A percentile compares a stretch with the other conserved stretches of the same genome.
Conservation (phyloP, 1,140 invertebrate species). For the Danaus melanippus region DNA sequence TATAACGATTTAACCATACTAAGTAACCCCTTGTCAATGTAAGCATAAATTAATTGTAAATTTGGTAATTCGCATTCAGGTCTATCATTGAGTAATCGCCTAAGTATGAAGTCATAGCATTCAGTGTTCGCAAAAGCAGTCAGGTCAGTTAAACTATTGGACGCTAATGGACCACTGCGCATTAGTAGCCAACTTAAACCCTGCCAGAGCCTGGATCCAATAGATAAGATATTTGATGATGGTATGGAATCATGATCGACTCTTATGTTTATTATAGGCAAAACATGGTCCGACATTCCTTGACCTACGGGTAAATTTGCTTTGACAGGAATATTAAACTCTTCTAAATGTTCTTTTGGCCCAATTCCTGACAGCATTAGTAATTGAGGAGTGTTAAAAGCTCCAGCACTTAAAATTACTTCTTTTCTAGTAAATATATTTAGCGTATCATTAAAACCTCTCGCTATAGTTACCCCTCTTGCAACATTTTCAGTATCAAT, state of each 20-base stretch:
- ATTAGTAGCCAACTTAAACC: slow-evolving; percentile 38
- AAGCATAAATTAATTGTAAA: slow-evolving; percentile 27
- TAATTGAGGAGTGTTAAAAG: slow-evolving; percentile 80
- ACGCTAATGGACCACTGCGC: slow-evolving; percentile 56
- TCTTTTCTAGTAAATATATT: slow-evolving; percentile 74
- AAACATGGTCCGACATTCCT: slow-evolving; percentile 83
- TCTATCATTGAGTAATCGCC: slow-evolving; percentile 21
- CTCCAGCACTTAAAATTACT: slow-evolving; percentile 80
- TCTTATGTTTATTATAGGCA: slow-evolving; percentile 53
- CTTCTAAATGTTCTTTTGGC: slow-evolving; percentile 73
- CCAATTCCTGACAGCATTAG: slow-evolving; percentile 84
- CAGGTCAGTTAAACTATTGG: slow-evolving; percentile 67
- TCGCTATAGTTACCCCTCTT: slow-evolving; percentile 72
- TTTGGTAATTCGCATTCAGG: slow-evolving; percentile 35
- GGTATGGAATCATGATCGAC: slow-evolving; percentile 44
- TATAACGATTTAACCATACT: slow-evolving; percentile 26
- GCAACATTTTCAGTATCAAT: slow-evolving; percentile 80
- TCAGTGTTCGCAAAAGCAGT: slow-evolving; percentile 69
- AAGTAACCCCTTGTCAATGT: slow-evolving; percentile 11
- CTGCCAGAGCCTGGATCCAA: slow-evolving; percentile 47
- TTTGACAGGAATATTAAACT: slow-evolving; percentile 72
- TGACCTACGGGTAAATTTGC: slow-evolving; percentile 78
- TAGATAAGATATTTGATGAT: slow-evolving; percentile 25
- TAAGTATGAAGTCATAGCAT: slow-evolving; percentile 52
- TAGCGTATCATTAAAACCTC: slow-evolving; percentile 15